Evolutionary conservation across 2,113 vertebrate species (phyloP).

Genomic region (Gnathonemus echidnorhynchus): DNA sequence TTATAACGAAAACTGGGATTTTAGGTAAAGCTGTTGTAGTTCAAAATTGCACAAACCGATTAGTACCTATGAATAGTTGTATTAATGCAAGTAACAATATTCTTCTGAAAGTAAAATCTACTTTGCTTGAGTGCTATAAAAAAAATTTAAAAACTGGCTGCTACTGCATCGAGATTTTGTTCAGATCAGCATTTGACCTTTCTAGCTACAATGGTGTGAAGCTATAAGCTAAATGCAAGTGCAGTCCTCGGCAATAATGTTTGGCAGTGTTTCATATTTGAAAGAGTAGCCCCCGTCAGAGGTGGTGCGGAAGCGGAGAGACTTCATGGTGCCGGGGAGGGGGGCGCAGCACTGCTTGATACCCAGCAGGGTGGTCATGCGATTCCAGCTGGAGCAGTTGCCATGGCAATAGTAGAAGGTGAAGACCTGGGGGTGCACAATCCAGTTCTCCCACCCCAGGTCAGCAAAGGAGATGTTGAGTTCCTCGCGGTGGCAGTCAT

Average conservation of each 20-base stretch:
- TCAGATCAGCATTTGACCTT: not conserved
- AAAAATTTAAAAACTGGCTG: not conserved
- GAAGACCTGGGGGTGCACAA: constrained; percentile 76
- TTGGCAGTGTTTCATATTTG: constrained; percentile 81
- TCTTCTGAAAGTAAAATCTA: not conserved
- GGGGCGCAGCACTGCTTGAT: constrained; percentile 79
- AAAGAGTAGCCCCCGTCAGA: constrained; percentile 84
- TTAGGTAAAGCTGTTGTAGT: not conserved
- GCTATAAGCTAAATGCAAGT: constrained; percentile 64
- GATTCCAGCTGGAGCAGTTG: constrained; percentile 60
- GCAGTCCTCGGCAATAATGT: constrained; percentile 82
- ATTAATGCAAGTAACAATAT: not conserved
- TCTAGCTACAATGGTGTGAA: not conserved
- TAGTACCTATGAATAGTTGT: not conserved
- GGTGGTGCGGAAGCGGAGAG: constrained; percentile 78
- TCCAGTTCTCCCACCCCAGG: constrained; percentile 89
- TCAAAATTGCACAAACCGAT: not conserved
- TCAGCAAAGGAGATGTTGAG: constrained; percentile 84
- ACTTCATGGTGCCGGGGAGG: constrained; percentile 74
- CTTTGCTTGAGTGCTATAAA: not conserved
- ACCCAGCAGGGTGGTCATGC: constrained; percentile 56
- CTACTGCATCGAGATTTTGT: not conserved
- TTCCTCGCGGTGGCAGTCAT: constrained; percentile 66
- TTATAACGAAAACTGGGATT: not conserved
- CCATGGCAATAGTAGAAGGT: constrained; percentile 85